A percentile compares a stretch with the other conserved stretches of the same genome.
These are phyloP conservation scores for Iselma pallidipennis DNA, from an alignment of 2,888 invertebrate genomes.

Conservation along the genomic window DNA sequence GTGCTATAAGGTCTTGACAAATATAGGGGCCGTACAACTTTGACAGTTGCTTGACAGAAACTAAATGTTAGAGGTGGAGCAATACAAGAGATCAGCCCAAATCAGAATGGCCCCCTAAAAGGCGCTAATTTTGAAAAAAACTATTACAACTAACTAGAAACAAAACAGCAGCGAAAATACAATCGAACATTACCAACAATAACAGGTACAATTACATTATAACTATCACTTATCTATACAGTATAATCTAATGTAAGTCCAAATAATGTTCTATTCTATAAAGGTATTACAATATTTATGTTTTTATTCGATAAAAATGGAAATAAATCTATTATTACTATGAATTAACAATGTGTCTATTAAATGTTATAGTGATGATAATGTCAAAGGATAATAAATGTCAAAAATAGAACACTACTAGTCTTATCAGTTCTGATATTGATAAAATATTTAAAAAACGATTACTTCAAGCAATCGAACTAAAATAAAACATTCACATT, in stretches of 20 bases:
- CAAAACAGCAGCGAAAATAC: neutral
- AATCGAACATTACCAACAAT: neutral
- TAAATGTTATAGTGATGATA: neutral
- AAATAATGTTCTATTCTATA: neutral
- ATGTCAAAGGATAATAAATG: neutral
- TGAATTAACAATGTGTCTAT: neutral
- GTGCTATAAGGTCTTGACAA: slow-evolving; percentile 53
- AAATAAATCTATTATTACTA: too few species aligned
- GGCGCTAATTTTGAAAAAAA: slow-evolving; percentile 51
- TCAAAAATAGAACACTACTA: neutral
- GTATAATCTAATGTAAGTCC: neutral
- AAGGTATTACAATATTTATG: neutral
- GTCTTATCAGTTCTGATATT: neutral
- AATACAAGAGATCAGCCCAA: slow-evolving; percentile 53
- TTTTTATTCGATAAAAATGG: neutral
- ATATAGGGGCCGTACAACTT: slow-evolving; percentile 55
- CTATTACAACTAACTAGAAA: neutral
- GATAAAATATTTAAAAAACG: neutral
- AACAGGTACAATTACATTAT: neutral
- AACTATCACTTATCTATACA: neutral
- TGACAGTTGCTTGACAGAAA: slow-evolving; percentile 56
- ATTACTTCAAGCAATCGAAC: too few species aligned
- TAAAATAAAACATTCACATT: too few species aligned
- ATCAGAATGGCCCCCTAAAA: slow-evolving; percentile 54
- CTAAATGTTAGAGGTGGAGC: slow-evolving; percentile 58